Base-by-base conservation (phyloP, 35 echinoderm and acorn worm species). In the Ophiothrix spiculata region DNA sequence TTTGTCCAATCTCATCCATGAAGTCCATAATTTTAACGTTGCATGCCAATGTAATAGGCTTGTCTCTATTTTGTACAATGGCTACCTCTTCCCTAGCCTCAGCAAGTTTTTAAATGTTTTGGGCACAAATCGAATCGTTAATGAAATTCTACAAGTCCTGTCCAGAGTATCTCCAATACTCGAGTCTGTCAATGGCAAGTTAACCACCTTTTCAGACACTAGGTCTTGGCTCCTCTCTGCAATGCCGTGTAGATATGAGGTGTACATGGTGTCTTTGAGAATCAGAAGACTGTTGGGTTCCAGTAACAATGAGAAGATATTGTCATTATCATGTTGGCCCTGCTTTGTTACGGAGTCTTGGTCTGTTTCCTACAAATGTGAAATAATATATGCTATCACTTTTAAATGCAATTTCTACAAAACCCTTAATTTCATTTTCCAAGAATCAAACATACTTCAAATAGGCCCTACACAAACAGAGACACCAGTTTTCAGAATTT, bases 111-210 rank as follows among this genome's bases (percentile, higher is more conserved):
- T 93, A 42, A 98, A 77, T n/a, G 88, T 90, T 54, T 93, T 98
- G 31, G 95, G 95, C 29, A 98, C 91, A 88, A 85, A 85, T 91
- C 95, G 76, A 31, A 98, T 98, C 1, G 95, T 98, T 17, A 98
- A 77, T 19, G 95, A 98, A 37, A 98, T 79, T 31, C 95, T 79
- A 36, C 64, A 83, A 38, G 81, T 86, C 79, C 95, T 91, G 2
- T 77, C 31, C 56, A 98, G 63, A 35, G 39, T 40, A 28, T 97
- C 88, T 14, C 88, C 95, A 40, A 56, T n/a, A 16, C 4, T 64
- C 39, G 80, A 75, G 40, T 76, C 87, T 32, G 64, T 90, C 32
- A 31, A 42, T 28, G 39, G 29, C 13, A 98, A 36, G 80, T 98
- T 98, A 23, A 69, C 81, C 13, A 98, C 77, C 31, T 77, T 87